phyloP scores from a whole-genome alignment of 2,113 vertebrate species.

The Macquaria ambigua region DNA sequence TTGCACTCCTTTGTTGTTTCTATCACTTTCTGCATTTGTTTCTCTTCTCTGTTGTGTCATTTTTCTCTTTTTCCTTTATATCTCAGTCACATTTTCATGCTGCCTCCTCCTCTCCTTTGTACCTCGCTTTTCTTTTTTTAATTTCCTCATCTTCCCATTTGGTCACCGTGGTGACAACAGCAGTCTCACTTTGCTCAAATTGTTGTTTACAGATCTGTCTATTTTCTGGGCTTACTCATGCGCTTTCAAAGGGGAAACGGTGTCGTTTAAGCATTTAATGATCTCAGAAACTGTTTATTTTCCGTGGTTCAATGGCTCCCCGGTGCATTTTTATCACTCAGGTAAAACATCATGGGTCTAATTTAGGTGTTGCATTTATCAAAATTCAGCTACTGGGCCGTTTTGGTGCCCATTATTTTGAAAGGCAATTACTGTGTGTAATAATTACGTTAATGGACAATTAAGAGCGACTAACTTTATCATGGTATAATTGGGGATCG shows the following conservation, averaged over 20 bases:
- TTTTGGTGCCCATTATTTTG: conserved; percentile 75
- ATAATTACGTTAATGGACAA: conserved; percentile 79
- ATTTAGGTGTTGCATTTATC: conserved; percentile 65
- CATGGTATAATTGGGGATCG: conserved; percentile 69
- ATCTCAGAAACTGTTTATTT: conserved; percentile 47
- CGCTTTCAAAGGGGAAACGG: conserved; percentile 43
- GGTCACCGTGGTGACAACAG: background rate
- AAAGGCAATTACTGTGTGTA: conserved; percentile 74
- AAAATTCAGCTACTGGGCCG: conserved; percentile 69
- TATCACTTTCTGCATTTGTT: conserved; percentile 31
- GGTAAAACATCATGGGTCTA: conserved; percentile 72
- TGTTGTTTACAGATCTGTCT: conserved; percentile 49
- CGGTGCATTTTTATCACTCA: conserved; percentile 69
- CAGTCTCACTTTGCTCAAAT: conserved; percentile 6
- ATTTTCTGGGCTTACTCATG: conserved; percentile 17
- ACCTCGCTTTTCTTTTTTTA: background rate
- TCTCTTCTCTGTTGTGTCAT: conserved; percentile 3
- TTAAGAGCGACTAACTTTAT: conserved; percentile 70
- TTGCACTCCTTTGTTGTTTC: conserved; percentile 41
- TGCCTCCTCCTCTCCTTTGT: background rate
- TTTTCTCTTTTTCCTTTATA: background rate
- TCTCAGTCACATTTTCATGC: conserved; percentile 1
- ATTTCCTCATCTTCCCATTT: conserved; percentile 8
- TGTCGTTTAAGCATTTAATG: conserved; percentile 63
- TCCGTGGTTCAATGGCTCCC: conserved; percentile 64